Evolutionary conservation across 2,113 vertebrate species (phyloP).

Genomic region (Uria lomvia): DNA sequence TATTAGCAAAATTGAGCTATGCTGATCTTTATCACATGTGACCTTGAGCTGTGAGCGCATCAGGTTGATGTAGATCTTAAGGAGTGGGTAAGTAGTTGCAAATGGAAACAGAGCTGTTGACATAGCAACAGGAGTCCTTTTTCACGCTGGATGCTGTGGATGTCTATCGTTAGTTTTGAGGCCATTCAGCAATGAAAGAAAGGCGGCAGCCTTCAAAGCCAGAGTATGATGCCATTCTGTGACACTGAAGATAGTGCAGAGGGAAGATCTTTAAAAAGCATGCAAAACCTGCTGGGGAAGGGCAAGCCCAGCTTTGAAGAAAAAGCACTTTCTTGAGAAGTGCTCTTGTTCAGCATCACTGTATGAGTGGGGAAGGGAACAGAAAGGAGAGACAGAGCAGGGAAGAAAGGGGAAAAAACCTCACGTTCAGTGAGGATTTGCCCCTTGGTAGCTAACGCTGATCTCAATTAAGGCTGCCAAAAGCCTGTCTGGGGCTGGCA

Average conservation of each 20-base stretch:
- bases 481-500: background rate
- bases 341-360: background rate
- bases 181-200: background rate
- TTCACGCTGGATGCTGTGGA: background rate
- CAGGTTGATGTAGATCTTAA: background rate
- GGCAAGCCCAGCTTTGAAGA: background rate
- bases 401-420: background rate
- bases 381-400: background rate
- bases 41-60: background rate
- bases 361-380: background rate
- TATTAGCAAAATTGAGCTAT: background rate
- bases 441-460: background rate
- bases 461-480: background rate
- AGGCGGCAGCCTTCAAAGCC: background rate
- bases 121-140: background rate
- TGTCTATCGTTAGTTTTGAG: background rate
- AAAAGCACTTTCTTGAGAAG: background rate
- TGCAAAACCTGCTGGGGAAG: background rate
- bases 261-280: background rate
- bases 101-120: conserved; percentile 10
- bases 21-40: background rate
- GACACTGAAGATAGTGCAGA: background rate
- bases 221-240: background rate
- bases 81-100: background rate
- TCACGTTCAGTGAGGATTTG: background rate